Evolutionary conservation across 2,888 invertebrate species (phyloP), one percentile per base, ranked within the genome.

Genomic region (Trissoscelio sp.): DNA sequence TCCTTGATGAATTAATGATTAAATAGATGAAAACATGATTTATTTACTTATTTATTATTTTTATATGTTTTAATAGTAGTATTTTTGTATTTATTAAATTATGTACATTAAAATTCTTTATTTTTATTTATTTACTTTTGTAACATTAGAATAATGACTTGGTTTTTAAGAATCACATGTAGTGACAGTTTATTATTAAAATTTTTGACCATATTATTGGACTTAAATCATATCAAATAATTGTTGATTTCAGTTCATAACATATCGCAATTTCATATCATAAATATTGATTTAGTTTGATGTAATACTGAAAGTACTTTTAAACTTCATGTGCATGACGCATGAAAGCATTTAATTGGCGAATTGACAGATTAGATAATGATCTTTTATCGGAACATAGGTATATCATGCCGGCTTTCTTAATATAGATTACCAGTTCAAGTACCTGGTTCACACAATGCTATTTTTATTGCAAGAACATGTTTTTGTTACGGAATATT

Each of bases 291-390:
- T 31, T 31, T 9, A 31, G 3, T 31, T 31, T 31, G 9, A 7
- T 31, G 31, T 6, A 31, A 31, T 31, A 37, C 1, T 37, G 3
- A 37, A 37, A 37, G n/a, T n/a, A n/a, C n/a, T 37, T 37, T 9
- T n/a, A 37, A 37, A 7, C 9, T 3, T n/a, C 9, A 37, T n/a
- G 37, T 37, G 1, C n/a, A 42, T 42, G 46, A 62, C 62, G 46
- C 62, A 31, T 11, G 14, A 44, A 11, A 18, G 5, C 31, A 9
- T 31, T 60, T 24, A 62, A 34, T 64, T 64, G 48, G 34, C 34
- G 48, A 64, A 37, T 48, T 22, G 14, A 48, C 46, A 39, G 66
- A 66, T 66, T 66, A 66, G 51, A 66, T 66, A 66, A n/a, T n/a
- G n/a, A n/a, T n/a, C n/a, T 46, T 51, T 66, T 18, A 48, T 46